Conservation (phyloP, 2,888 invertebrate genomes). For the Morpho deidamia region DNA sequence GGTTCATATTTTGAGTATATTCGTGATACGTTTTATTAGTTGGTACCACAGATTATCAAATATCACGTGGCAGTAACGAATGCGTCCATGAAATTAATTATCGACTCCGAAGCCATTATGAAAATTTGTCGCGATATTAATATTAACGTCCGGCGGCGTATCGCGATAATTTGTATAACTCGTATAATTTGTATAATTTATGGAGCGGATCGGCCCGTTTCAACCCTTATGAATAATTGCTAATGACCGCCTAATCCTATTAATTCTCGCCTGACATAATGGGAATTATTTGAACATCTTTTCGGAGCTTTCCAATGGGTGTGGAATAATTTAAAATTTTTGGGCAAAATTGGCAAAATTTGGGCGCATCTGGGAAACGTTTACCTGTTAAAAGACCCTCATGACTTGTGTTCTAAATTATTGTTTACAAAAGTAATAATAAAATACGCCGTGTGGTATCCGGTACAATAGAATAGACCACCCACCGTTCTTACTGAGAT, state of each 20-base stretch:
- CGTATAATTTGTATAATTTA: constrained; percentile 24
- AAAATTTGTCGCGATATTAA: constrained; percentile 23
- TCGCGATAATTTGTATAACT: constrained; percentile 23
- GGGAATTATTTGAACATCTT: constrained; percentile 3
- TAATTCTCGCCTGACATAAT: constrained; percentile 4
- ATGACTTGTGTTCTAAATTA: too few relatives aligned
- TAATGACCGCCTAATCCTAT: constrained; percentile 17
- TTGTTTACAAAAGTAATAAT: too few relatives aligned
- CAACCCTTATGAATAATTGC: constrained; percentile 25
- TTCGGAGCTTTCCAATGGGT: neutral
- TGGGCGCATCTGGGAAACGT: too few relatives aligned
- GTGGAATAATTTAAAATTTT: too few relatives aligned
- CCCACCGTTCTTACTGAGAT: too few relatives aligned
- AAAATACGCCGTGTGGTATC: too few relatives aligned
- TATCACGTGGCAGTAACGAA: constrained; percentile 5
- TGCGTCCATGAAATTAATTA: constrained; percentile 20
- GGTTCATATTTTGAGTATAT: too few relatives aligned
- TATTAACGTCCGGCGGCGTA: constrained; percentile 20
- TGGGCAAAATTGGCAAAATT: too few relatives aligned
- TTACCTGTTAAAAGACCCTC: too few relatives aligned
- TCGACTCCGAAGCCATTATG: constrained; percentile 19
- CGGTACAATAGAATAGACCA: too few relatives aligned
- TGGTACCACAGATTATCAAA: neutral
- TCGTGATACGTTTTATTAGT: too few relatives aligned
- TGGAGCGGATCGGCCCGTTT: constrained; percentile 21